Evolutionary conservation across 2,888 invertebrate species (phyloP).

Genomic region (Zygothrica quintamaculata): DNA sequence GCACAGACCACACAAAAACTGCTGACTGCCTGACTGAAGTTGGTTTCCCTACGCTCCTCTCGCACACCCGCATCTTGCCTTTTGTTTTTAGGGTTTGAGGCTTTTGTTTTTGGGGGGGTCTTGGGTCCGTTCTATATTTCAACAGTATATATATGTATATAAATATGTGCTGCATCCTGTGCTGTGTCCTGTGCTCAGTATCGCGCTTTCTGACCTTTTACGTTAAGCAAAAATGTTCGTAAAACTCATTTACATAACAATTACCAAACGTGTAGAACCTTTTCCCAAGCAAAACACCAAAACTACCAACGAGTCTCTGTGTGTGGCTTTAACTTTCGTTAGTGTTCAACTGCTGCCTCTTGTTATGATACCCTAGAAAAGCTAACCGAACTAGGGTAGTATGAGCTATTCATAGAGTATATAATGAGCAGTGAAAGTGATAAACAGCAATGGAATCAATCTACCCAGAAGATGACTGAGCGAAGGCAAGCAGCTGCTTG

Average conservation of each 20-base stretch:
- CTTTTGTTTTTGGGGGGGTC: too few species aligned
- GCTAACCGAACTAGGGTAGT: too few species aligned
- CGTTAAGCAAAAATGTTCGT: constrained; percentile 68
- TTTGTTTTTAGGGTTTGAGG: constrained; percentile 11
- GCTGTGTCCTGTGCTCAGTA: constrained; percentile 20
- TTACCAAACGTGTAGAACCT: constrained; percentile 61
- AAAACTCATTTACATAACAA: constrained; percentile 80
- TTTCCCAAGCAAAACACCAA: constrained; percentile 31
- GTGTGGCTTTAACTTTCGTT: constrained; percentile 20
- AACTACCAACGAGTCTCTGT: constrained; percentile 1
- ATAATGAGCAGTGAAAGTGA: too few species aligned
- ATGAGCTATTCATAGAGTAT: too few species aligned
- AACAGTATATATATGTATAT: too few species aligned
- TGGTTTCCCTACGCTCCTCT: too few species aligned
- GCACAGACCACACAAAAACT: constrained; percentile 44
- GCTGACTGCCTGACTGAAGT: constrained; percentile 66
- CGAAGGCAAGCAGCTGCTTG: too few species aligned
- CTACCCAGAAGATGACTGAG: too few species aligned
- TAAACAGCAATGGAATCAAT: too few species aligned
- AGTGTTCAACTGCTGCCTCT: constrained; percentile 20
- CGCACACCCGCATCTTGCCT: constrained; percentile 35
- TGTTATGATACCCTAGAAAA: background rate
- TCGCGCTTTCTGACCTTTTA: constrained; percentile 66
- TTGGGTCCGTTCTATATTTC: constrained; percentile 5
- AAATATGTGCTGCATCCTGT: constrained; percentile 18